Evolutionary conservation across 1,140 invertebrate species (phyloP).

Genomic region (Diorhabda sublineata): DNA sequence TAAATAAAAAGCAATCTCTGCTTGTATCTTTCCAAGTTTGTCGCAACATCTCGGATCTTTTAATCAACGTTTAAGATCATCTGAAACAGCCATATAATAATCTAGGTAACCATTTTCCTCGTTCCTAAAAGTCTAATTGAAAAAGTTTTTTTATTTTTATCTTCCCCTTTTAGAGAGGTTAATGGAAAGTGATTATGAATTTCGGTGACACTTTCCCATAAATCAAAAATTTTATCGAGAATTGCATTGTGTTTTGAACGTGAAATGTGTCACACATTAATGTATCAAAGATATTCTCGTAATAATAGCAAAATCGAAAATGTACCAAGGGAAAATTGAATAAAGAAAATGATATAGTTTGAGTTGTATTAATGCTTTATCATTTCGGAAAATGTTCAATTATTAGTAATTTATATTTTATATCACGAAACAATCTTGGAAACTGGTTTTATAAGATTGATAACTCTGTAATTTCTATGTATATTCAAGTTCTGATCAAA

Average conservation of each 20-base stretch:
- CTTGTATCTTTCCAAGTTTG: not conserved
- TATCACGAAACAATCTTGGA: too few species aligned
- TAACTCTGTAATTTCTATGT: not conserved
- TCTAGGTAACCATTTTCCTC: not conserved
- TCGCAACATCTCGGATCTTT: not conserved
- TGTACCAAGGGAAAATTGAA: too few species aligned
- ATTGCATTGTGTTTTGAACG: too few species aligned
- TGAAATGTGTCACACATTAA: too few species aligned
- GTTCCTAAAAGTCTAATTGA: not conserved
- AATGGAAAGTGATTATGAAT: slow-evolving; percentile 1
- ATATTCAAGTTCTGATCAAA: not conserved
- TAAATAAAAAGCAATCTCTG: not conserved
- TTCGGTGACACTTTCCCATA: not conserved
- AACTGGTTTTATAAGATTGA: not conserved
- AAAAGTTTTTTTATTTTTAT: not conserved
- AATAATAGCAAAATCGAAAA: too few species aligned
- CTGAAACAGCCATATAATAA: not conserved
- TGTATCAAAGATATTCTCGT: too few species aligned
- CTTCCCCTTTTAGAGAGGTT: not conserved
- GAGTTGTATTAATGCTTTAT: too few species aligned
- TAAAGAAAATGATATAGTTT: too few species aligned
- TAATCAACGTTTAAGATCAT: not conserved
- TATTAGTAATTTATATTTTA: too few species aligned
- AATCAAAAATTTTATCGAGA: too few species aligned
- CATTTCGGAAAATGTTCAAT: too few species aligned